These are phyloP conservation scores for Rhopalosiphum maidis DNA, from an alignment of 1,140 invertebrate species.

Conservation along the genomic window DNA sequence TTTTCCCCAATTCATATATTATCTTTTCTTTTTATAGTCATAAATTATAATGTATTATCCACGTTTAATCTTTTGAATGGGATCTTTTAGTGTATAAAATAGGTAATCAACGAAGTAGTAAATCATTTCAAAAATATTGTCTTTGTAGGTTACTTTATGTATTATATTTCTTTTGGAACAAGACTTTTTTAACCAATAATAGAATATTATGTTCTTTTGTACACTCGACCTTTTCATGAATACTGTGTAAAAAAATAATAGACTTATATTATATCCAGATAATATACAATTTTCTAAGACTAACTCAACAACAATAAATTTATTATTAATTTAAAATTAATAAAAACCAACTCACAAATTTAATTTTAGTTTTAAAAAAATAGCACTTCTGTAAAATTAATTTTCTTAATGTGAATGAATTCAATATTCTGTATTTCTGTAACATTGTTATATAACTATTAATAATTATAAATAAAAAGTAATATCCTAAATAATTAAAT, in stretches of 20 bases:
- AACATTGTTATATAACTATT: background rate
- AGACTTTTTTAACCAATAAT: background rate
- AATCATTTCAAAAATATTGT: conserved; percentile 19
- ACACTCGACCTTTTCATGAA: background rate
- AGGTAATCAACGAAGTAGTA: background rate
- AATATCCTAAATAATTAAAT: background rate
- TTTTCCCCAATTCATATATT: background rate
- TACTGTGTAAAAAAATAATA: background rate
- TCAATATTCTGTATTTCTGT: background rate
- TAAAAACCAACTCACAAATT: background rate
- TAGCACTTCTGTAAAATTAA: background rate
- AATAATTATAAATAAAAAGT: background rate
- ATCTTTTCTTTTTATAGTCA: background rate
- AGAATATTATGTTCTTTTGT: background rate
- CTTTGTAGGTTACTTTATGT: background rate
- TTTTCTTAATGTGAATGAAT: background rate
- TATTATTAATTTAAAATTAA: background rate
- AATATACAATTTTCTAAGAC: background rate
- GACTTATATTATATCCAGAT: background rate
- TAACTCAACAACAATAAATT: background rate
- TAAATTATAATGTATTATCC: background rate
- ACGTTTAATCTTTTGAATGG: background rate
- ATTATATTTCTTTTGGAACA: background rate
- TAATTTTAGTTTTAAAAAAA: background rate
- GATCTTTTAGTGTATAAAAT: background rate